phyloP scores from a whole-genome alignment of 1,140 invertebrate species.

The Euura lappo region DNA sequence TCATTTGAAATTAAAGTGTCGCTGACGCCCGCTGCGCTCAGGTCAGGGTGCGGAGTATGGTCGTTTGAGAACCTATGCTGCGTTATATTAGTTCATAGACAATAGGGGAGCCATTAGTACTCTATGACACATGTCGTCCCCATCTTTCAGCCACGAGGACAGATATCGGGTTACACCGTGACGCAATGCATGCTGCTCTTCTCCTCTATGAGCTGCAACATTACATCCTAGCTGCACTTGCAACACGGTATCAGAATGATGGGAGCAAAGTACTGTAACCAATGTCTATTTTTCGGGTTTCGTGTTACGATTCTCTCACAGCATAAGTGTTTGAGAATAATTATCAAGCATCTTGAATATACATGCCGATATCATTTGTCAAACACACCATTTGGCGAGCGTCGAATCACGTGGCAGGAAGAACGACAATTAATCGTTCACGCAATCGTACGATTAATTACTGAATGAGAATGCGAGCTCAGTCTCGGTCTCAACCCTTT shows the following conservation, averaged over 20 bases:
- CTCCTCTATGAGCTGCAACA: too few species aligned
- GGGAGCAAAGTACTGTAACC: too few species aligned
- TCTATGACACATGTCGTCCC: not conserved
- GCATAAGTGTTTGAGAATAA: not conserved
- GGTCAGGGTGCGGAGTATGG: not conserved
- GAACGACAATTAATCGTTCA: not conserved
- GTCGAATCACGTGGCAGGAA: not conserved
- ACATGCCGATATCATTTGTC: not conserved
- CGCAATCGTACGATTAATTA: not conserved
- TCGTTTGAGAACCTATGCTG: not conserved
- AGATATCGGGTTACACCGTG: not conserved
- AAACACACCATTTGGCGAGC: not conserved
- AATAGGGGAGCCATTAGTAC: not conserved
- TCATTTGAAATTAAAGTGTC: conserved; percentile 19
- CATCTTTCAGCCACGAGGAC: not conserved
- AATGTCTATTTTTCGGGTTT: not conserved
- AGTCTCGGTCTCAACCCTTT: not conserved
- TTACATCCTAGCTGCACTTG: too few species aligned
- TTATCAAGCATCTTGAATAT: not conserved
- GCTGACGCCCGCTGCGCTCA: conserved; percentile 7
- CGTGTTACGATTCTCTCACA: not conserved
- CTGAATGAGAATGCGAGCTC: not conserved
- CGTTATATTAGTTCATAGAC: not conserved
- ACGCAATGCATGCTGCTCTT: too few species aligned
- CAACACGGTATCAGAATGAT: too few species aligned